phyloP scores from a whole-genome alignment of 2,113 vertebrate species.

The Cisticola juncidis region DNA sequence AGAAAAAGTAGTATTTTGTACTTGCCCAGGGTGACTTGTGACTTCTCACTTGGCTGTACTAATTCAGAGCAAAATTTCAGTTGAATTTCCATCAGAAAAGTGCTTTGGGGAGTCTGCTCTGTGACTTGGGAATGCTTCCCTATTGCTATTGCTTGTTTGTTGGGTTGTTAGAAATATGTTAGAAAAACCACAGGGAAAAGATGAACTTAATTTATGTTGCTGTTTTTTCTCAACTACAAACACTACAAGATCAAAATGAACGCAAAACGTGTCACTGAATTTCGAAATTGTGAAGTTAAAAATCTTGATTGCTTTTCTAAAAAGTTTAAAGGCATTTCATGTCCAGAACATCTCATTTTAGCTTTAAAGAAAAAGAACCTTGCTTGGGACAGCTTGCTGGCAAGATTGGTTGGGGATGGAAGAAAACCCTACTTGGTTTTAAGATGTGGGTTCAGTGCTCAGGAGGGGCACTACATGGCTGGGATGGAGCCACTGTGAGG shows the following conservation, averaged over 20 bases:
- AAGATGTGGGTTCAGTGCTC: not conserved
- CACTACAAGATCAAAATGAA: not conserved
- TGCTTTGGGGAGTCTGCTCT: not conserved
- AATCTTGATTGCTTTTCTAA: not conserved
- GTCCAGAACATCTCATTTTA: not conserved
- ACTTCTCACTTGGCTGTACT: not conserved
- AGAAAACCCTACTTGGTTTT: not conserved
- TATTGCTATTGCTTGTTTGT: not conserved
- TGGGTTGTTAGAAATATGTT: not conserved
- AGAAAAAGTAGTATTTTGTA: not conserved
- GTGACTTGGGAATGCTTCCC: not conserved
- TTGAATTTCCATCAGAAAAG: not conserved
- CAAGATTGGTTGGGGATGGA: not conserved
- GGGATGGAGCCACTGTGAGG: not conserved
- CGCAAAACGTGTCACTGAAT: not conserved
- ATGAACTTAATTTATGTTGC: not conserved
- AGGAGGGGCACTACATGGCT: not conserved
- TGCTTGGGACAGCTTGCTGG: not conserved
- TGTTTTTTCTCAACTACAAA: not conserved
- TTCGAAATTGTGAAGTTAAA: not conserved
- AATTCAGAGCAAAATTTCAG: not conserved
- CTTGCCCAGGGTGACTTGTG: not conserved
- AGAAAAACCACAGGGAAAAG: not conserved
- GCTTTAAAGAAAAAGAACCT: not conserved
- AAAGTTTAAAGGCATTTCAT: not conserved